Percentiles rank a stretch among this genome's conserved stretches.
These are phyloP conservation scores for Lepidochrysops patricia DNA, from an alignment of 2,888 invertebrate genomes.

Conservation along the genomic window DNA sequence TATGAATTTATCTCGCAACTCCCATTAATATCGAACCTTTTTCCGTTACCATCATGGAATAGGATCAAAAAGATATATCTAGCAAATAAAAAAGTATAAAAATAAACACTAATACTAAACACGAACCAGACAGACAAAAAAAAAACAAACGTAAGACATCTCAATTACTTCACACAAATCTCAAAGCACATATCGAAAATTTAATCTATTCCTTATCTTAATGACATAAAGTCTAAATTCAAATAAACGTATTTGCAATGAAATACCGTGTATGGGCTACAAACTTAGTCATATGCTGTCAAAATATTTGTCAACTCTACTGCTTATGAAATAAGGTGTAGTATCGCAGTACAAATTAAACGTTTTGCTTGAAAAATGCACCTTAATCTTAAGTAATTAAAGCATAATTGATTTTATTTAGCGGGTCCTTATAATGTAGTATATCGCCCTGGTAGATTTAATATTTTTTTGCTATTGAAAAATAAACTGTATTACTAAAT, in stretches of 20 bases:
- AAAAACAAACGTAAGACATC: constrained; percentile 50
- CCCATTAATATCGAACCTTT: neutral
- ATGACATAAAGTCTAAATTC: neutral
- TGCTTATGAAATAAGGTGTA: neutral
- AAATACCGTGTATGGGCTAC: constrained; percentile 38
- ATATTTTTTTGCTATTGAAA: constrained; percentile 9
- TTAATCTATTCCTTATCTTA: neutral
- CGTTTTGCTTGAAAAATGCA: constrained; percentile 22
- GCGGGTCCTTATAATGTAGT: constrained; percentile 1
- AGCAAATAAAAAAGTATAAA: constrained; percentile 16
- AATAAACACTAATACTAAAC: constrained; percentile 28
- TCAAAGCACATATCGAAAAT: constrained; percentile 18
- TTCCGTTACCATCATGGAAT: constrained; percentile 13
- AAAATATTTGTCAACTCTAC: neutral
- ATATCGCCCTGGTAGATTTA: neutral
- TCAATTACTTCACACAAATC: constrained; percentile 63
- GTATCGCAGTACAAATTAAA: neutral
- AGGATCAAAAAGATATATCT: constrained; percentile 15
- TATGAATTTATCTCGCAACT: neutral
- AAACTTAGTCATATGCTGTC: neutral
- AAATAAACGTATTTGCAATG: constrained; percentile 20
- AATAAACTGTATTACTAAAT: neutral
- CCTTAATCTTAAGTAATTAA: constrained; percentile 24
- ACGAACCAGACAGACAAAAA: constrained; percentile 26
- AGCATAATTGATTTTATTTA: constrained; percentile 21